Evolutionary conservation across 2,113 vertebrate genomes (phyloP).

Genomic region (Perccottus glenii): DNA sequence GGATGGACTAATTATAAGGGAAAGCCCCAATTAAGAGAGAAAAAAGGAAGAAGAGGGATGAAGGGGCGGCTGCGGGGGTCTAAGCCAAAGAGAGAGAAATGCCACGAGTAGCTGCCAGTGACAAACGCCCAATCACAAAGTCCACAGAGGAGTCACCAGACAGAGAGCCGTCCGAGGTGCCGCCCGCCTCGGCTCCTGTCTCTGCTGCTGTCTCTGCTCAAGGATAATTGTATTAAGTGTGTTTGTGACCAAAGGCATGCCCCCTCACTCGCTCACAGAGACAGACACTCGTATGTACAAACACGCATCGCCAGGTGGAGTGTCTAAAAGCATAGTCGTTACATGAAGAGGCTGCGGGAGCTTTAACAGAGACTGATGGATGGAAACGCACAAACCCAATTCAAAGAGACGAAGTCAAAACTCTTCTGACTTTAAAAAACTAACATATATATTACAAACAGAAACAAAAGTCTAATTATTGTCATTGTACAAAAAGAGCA

Average conservation of each 20-base stretch:
- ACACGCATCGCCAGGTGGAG: constrained; percentile 33
- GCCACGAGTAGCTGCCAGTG: constrained; percentile 76
- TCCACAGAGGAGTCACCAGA: constrained; percentile 37
- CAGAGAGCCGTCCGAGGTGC: constrained; percentile 54
- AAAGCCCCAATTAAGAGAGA: constrained; percentile 69
- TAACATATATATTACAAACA: no score
- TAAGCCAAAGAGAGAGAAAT: constrained; percentile 69
- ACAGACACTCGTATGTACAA: constrained; percentile 3
- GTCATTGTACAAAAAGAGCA: no score
- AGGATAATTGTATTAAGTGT: constrained; percentile 72
- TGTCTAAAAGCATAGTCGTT: constrained; percentile 15
- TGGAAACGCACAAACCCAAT: neutral
- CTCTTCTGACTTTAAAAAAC: no score
- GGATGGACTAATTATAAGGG: constrained; percentile 67
- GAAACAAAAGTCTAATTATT: no score
- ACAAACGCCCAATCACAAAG: constrained; percentile 44
- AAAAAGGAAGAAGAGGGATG: constrained; percentile 48
- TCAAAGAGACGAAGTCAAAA: no score
- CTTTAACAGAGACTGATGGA: constrained; percentile 63
- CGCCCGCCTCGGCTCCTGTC: constrained; percentile 49
- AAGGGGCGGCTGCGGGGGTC: constrained; percentile 45
- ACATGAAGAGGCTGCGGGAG: constrained; percentile 52
- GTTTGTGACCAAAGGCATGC: constrained; percentile 59
- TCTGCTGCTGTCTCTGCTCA: constrained; percentile 34
- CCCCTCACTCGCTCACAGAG: neutral